Evolutionary conservation across 2,797 vertebrate species (phyloP).

Genomic region (Malurus splendens): DNA sequence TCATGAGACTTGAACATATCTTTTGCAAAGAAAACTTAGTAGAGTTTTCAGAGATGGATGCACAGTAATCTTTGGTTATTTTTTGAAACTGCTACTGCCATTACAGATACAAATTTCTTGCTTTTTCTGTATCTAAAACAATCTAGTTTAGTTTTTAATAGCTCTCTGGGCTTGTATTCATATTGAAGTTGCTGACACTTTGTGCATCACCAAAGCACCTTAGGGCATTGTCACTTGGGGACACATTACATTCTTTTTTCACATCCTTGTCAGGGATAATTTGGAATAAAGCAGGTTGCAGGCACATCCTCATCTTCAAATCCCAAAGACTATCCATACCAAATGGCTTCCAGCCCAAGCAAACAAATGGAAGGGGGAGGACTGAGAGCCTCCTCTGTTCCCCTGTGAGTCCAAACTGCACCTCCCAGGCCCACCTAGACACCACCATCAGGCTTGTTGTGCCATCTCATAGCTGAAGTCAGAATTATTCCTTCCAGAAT

Average conservation of each 20-base stretch:
- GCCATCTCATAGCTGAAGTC: background rate
- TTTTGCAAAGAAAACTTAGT: background rate
- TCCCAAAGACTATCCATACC: background rate
- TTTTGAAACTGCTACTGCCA: background rate
- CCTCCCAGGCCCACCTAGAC: background rate
- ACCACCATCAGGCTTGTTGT: background rate
- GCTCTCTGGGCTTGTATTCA: background rate
- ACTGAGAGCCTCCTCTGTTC: background rate
- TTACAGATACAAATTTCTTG: background rate
- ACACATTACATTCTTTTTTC: background rate
- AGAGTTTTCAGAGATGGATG: background rate
- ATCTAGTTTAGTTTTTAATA: background rate
- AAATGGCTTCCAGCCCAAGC: background rate
- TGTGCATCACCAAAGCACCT: background rate
- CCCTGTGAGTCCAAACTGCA: background rate
- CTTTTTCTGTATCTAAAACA: background rate
- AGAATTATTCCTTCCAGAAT: background rate
- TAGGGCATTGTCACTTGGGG: background rate
- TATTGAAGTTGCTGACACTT: background rate
- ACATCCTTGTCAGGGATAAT: background rate
- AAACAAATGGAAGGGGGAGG: background rate
- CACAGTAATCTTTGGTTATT: background rate
- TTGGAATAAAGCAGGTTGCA: background rate
- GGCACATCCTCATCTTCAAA: background rate
- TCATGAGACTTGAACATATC: background rate